These are phyloP conservation scores for Apostichopus japonicus DNA, from an alignment of 35 echinoderm and acorn worm genomes.

Conservation along the genomic window DNA sequence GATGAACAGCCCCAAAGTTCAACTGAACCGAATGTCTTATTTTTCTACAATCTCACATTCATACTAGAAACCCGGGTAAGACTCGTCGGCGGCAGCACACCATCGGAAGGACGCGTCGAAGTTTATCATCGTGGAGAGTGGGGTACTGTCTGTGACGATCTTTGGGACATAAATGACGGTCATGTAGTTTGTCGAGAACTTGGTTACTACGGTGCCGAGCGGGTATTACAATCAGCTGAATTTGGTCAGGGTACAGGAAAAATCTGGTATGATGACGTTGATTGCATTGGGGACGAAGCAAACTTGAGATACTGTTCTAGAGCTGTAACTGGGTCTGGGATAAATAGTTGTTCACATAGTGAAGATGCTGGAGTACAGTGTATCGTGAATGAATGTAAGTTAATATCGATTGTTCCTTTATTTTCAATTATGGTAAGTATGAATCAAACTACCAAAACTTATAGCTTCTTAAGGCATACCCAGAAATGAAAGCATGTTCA, in stretches of 20 bases:
- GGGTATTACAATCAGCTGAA: not conserved
- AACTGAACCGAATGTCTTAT: not conserved
- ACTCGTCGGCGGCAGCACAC: not conserved
- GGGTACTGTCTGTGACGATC: conserved; percentile 44
- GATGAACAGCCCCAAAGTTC: not conserved
- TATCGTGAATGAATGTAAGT: too few species aligned
- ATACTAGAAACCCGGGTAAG: not conserved
- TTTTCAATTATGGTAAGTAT: too few species aligned
- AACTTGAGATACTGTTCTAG: not conserved
- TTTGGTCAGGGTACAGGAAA: not conserved
- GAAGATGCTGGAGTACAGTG: not conserved
- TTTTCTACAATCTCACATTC: too few species aligned
- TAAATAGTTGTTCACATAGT: not conserved
- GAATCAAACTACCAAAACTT: too few species aligned
- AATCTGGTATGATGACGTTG: conserved; percentile 6
- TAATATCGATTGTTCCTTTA: too few species aligned
- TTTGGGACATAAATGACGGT: conserved; percentile 13
- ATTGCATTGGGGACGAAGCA: not conserved
- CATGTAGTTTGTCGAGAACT: conserved; percentile 11
- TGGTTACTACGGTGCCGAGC: not conserved
- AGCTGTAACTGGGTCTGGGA: not conserved
- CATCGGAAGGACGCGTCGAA: not conserved
- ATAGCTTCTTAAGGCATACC: too few species aligned
- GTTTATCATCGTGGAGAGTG: conserved; percentile 4
- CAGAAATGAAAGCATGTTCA: too few species aligned